Evolutionary conservation across 64 coral and sea anemone species (phyloP), one percentile per base, ranked within the genome.

Genomic region (Actinia equina): DNA sequence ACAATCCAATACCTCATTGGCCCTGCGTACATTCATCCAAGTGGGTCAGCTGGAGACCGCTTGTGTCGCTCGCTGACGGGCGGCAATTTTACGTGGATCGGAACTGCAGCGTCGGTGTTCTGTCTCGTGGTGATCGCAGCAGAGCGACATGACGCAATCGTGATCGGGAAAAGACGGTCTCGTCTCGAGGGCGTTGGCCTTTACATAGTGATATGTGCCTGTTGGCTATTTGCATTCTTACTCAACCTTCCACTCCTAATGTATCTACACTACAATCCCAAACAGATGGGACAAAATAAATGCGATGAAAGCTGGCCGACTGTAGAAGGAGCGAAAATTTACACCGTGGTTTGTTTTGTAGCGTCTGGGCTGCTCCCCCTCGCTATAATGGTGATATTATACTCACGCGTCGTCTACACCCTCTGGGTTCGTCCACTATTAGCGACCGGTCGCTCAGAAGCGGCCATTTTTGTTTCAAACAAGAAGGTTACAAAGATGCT

Each of bases 401-500:
- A 82, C 14, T 82, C 79, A 9, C 76, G 87, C n/a, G 56, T 89
- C 5, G 59, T 89, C 41, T 81, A 89, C 26, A 51, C 59, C 2
- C 60, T 89, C 0, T 89, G 87, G 87, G 43, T 81, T 44, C 85
- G 84, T n/a, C 84, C 84, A 1, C 49, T 92, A 8, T 41, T 92
- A 52, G 84, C 90, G 3, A 92, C 90, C 1, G 69, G 69, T 74
- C 69, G 69, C 11, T 74, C 69, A 30, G 77, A 92, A 45, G 43
- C 55, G 17, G 58, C 77, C 59, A 92, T 92, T 14, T 16, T 88
- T 18, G 86, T 88, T 42, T 82, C 76, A 52, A 65, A 85, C n/a
- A 86, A 83, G 77, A 92, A 88, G 25, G 90, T 87, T 3, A 92
- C 85, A 4, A 92, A 88, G 77, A 87, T 92, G n/a, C n/a, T n/a